A percentile compares a stretch with the other conserved stretches of the same genome.
Evolutionary conservation across 1,140 invertebrate species (phyloP).

Genomic region (Pseudoatta argentina): DNA sequence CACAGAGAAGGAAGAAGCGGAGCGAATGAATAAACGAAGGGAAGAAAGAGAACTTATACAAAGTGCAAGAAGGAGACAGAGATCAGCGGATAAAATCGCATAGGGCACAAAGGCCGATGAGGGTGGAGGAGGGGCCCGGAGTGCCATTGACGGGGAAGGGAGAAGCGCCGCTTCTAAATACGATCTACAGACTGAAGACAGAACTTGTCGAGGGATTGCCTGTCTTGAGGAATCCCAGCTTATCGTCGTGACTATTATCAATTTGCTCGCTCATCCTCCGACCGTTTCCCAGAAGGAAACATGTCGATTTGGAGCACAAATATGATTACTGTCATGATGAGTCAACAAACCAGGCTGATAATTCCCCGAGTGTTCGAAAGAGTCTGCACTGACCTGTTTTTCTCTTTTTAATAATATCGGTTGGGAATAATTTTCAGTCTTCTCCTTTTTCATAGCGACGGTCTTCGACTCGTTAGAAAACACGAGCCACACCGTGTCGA

Average conservation of each 20-base stretch:
- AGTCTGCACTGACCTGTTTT: background rate
- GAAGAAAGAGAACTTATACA: constrained; percentile 9
- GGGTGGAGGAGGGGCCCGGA: background rate
- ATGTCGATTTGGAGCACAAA: background rate
- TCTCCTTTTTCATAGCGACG: background rate
- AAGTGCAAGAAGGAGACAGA: constrained; percentile 10
- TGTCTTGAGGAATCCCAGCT: constrained; percentile 15
- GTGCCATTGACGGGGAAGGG: constrained; percentile 21
- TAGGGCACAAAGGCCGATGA: constrained; percentile 5
- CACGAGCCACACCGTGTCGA: constrained; percentile 22
- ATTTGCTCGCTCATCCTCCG: background rate
- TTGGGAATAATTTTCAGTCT: constrained; percentile 57
- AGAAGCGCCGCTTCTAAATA: background rate
- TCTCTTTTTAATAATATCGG: constrained; percentile 37
- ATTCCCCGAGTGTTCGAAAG: background rate
- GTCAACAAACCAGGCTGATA: background rate
- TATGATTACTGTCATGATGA: background rate
- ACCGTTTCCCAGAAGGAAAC: background rate
- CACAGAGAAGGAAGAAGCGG: constrained; percentile 30
- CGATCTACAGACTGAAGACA: constrained; percentile 16
- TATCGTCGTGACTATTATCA: constrained; percentile 7
- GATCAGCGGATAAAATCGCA: constrained; percentile 43
- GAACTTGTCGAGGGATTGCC: constrained; percentile 7
- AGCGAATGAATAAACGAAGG: constrained; percentile 34
- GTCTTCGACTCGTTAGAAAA: constrained; percentile 55